Evolutionary conservation across 2,113 vertebrate genomes (phyloP), one percentile per base, ranked within the genome.

Genomic region (Hoplias malabaricus): DNA sequence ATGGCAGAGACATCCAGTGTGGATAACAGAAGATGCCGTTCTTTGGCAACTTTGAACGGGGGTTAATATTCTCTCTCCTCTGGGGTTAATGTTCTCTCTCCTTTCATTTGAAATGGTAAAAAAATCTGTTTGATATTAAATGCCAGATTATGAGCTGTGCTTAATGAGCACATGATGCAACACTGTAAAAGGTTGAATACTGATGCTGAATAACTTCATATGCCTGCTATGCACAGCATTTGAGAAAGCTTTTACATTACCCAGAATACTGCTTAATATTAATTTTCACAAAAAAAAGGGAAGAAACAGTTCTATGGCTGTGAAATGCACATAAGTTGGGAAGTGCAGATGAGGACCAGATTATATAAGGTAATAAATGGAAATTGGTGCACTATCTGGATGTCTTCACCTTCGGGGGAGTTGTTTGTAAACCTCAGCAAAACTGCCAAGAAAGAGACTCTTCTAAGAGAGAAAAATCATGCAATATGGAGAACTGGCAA

Each of bases 351-450:
- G n/a, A 53, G n/a, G 7, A 23, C n/a, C n/a, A 42, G 63, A 67
- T 42, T 42, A 67, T 13, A 43, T 42, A 25, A 43, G 63, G 38
- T 42, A 40, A 23, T 21, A 43, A 11, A 38, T 43, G 19, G 11
- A 42, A 14, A 25, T 36, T 14, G 10, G 63, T 43, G 27, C 34
- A 5, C 4, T 25, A 29, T 33, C 7, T 0, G 27, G 3, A 8
- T 12, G 63, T 42, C 38, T 38, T 43, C 63, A 14, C n/a, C 21
- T 25, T 43, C n/a, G 5, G 7, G 31, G 14, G 19, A 29, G 36
- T 19, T 8, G 21, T 46, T 46, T 68, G 40, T 19, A 68, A 46
- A 27, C 27, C 40, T 68, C 40, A 68, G 65, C 65, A 68, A 68
- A 68, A 8, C n/a, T 43, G 38, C 63, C 63, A 42, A 14, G 63